Percentiles rank a stretch among this genome's conserved stretches.
phyloP scores from a whole-genome alignment of 1,140 invertebrate species.

The Aphaenogaster rudis region DNA sequence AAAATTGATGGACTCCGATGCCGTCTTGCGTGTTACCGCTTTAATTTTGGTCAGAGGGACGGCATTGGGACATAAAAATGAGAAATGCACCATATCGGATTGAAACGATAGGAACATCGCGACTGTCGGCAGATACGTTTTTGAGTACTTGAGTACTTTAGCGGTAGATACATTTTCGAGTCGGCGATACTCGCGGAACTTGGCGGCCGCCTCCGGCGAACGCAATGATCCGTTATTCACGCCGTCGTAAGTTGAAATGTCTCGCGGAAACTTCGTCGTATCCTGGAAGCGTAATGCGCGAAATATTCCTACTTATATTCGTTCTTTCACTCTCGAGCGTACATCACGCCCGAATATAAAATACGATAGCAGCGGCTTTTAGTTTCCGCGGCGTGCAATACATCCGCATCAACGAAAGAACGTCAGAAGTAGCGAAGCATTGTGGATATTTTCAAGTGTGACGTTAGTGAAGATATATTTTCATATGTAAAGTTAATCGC shows the following conservation, averaged over 20 bases:
- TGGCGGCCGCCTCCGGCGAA: slow-evolving; percentile 56
- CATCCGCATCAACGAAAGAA: slow-evolving; percentile 30
- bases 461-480: slow-evolving; percentile 38
- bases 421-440: not conserved
- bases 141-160: slow-evolving; percentile 46
- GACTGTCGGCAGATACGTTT: slow-evolving; percentile 22
- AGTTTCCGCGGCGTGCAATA: slow-evolving; percentile 31
- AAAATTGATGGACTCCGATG: not conserved
- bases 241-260: slow-evolving; percentile 60
- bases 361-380: slow-evolving; percentile 45
- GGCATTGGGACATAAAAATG: not conserved
- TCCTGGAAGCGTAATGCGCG: slow-evolving; percentile 50
- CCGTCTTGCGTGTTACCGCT: not conserved
- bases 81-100: slow-evolving; percentile 8
- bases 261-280: slow-evolving; percentile 57
- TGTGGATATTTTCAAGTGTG: slow-evolving; percentile 35
- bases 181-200: slow-evolving; percentile 37
- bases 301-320: slow-evolving; percentile 57
- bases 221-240: slow-evolving; percentile 72
- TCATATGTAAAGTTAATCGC: slow-evolving; percentile 35
- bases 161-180: slow-evolving; percentile 40
- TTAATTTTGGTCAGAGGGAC: not conserved
- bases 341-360: slow-evolving; percentile 49
- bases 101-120: not conserved
- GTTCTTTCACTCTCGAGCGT: slow-evolving; percentile 25